Evolutionary conservation across 1,140 invertebrate genomes (phyloP).

Genomic region (Globodera rostochiensis): DNA sequence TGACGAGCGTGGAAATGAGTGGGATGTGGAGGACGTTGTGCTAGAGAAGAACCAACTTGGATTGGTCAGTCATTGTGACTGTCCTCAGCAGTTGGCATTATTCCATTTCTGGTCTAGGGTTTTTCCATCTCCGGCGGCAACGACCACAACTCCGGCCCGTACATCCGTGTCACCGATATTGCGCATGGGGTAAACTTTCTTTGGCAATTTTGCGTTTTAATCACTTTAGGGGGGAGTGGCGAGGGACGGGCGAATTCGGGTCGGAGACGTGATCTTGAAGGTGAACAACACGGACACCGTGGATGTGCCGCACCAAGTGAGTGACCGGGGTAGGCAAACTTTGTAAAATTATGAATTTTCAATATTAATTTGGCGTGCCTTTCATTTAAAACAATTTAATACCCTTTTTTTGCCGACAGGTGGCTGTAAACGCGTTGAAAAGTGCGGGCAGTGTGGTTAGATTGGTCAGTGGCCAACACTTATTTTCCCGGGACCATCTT

Average conservation of each 20-base stretch:
- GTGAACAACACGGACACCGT: constrained; percentile 88
- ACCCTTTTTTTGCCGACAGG: background rate
- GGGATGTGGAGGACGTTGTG: constrained; percentile 54
- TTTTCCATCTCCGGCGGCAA: constrained; percentile 73
- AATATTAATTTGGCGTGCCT: no score
- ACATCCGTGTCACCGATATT: constrained; percentile 97
- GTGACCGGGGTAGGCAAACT: background rate
- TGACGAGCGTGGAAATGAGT: constrained; percentile 52
- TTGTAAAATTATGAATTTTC: no score
- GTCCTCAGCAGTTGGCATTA: constrained; percentile 43
- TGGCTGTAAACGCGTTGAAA: constrained; percentile 94
- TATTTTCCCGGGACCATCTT: background rate
- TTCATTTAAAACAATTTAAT: background rate
- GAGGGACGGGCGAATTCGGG: constrained; percentile 82
- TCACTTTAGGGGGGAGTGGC: constrained; percentile 74
- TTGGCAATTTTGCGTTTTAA: background rate
- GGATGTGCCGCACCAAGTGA: constrained; percentile 82
- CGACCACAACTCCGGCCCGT: constrained; percentile 65
- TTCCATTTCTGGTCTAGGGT: constrained; percentile 71
- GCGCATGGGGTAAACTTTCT: constrained; percentile 80
- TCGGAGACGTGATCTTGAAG: constrained; percentile 85
- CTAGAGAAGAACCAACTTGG: constrained; percentile 63
- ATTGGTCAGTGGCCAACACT: constrained; percentile 32
- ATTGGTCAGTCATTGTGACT: constrained; percentile 77
- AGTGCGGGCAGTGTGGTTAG: constrained; percentile 75